Percentiles rank a stretch among this genome's conserved stretches.
Evolutionary conservation across 2,797 vertebrate species (phyloP).

Genomic region (Manis javanica): DNA sequence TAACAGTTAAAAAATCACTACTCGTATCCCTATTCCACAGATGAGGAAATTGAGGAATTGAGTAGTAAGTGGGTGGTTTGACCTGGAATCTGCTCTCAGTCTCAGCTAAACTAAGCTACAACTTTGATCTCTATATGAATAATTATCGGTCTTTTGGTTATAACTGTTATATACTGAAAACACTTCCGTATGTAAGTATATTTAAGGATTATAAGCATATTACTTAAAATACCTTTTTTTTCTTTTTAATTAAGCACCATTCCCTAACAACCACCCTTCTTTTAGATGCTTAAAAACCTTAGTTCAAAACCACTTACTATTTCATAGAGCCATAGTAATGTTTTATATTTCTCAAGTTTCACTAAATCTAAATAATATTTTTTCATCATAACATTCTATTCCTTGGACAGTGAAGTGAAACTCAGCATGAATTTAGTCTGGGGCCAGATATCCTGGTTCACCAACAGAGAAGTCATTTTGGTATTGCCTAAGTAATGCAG

Average conservation of each 20-base stretch:
- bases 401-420: slow-evolving; percentile 3
- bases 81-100: background rate
- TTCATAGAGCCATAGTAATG: slow-evolving; percentile 28
- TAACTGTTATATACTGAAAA: background rate
- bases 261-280: slow-evolving; percentile 1
- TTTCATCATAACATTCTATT: slow-evolving; percentile 17
- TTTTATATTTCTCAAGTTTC: slow-evolving; percentile 58
- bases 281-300: slow-evolving; percentile 26
- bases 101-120: background rate
- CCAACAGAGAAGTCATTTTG: background rate
- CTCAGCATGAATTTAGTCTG: slow-evolving; percentile 38
- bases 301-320: slow-evolving; percentile 47
- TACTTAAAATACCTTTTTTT: background rate
- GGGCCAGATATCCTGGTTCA: background rate
- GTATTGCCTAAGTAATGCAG: background rate
- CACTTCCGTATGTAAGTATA: background rate
- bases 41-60: background rate
- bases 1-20: background rate
- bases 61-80: background rate
- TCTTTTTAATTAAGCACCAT: background rate
- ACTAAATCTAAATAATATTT: slow-evolving; percentile 55
- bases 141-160: background rate
- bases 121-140: background rate
- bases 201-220: background rate
- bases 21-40: background rate